Percentiles rank a stretch among this genome's conserved stretches.
These are phyloP conservation scores for Silurus asotus DNA, from an alignment of 2,113 vertebrate genomes.

Conservation along the genomic window DNA sequence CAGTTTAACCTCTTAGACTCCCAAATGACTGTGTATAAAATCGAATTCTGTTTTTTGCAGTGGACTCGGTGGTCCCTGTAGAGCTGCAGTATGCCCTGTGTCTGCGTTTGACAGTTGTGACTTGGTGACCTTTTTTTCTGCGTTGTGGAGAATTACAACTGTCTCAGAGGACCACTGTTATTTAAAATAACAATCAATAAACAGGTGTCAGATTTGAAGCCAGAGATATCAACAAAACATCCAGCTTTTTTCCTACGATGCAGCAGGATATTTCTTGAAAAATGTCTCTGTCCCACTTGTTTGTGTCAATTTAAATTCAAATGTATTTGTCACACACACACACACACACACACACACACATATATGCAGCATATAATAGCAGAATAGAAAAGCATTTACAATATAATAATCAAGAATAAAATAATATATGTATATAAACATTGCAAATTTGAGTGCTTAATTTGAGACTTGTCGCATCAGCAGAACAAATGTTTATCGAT, in stretches of 20 bases:
- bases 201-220: not conserved
- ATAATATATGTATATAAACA: no score
- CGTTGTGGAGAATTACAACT: not conserved
- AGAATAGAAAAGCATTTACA: no score
- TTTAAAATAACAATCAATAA: no score
- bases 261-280: not conserved
- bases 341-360: no score
- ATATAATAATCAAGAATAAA: no score
- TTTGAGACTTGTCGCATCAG: no score
- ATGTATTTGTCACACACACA: no score
- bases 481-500: no score
- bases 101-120: constrained; percentile 1
- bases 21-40: not conserved
- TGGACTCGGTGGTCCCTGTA: not conserved
- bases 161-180: not conserved
- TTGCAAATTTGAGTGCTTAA: no score
- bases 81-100: constrained; percentile 1
- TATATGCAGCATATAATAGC: no score
- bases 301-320: no score
- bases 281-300: no score
- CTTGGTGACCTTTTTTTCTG: constrained; percentile 2
- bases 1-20: not conserved
- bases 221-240: not conserved
- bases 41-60: not conserved
- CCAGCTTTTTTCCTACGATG: not conserved